phyloP scores from a whole-genome alignment of 2,113 vertebrate genomes.

The Urocitellus parryii region DNA sequence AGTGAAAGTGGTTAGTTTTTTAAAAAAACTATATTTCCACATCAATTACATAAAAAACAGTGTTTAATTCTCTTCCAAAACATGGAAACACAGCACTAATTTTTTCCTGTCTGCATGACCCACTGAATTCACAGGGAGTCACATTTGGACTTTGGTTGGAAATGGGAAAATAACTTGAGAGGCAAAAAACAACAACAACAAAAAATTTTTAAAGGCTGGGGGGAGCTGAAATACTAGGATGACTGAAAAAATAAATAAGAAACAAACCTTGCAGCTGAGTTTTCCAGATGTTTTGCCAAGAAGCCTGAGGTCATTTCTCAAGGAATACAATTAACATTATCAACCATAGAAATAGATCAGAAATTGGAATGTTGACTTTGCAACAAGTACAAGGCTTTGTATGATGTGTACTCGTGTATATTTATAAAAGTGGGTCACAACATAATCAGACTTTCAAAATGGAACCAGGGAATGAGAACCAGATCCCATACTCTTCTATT shows the following conservation, averaged over 20 bases:
- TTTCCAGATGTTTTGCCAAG: constrained; percentile 66
- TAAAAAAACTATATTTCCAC: background rate
- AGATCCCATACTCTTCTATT: constrained; percentile 38
- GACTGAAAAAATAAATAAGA: constrained; percentile 59
- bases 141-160: background rate
- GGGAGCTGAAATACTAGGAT: constrained; percentile 59
- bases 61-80: constrained; percentile 26
- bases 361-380: constrained; percentile 53
- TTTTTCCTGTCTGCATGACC: background rate
- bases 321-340: constrained; percentile 49
- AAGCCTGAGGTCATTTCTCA: constrained; percentile 32
- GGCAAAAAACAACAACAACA: background rate
- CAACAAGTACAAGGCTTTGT: constrained; percentile 24
- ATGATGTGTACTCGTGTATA: background rate
- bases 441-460: constrained; percentile 44
- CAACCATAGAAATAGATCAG: constrained; percentile 31
- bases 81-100: background rate
- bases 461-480: constrained; percentile 51
- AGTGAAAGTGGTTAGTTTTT: background rate
- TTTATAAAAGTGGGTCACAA: constrained; percentile 67
- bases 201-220: too few relatives aligned
- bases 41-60: background rate
- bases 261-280: constrained; percentile 6
- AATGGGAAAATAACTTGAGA: constrained; percentile 54
- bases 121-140: constrained; percentile 11